These are phyloP conservation scores for Pluvianellus socialis DNA, from an alignment of 2,113 vertebrate genomes.

Conservation along the genomic window DNA sequence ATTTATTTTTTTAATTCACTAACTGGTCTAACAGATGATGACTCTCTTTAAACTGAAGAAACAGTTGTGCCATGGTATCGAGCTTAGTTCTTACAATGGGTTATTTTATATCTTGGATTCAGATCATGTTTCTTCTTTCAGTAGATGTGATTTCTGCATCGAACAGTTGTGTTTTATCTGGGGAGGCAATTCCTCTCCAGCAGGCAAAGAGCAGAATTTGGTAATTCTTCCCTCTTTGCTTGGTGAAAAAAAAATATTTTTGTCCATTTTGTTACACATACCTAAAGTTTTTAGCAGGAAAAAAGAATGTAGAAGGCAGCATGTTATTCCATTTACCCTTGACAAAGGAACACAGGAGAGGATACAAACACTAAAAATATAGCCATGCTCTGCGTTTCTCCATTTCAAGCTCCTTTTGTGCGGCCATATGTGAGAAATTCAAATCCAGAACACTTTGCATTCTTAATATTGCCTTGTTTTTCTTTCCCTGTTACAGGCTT, in stretches of 20 bases:
- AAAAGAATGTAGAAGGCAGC: neutral
- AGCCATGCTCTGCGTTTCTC: neutral
- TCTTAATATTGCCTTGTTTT: neutral
- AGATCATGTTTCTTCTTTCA: constrained; percentile 5
- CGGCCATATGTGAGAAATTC: neutral
- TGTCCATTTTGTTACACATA: neutral
- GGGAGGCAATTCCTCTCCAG: neutral
- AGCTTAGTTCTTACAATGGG: neutral
- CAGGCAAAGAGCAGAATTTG: neutral
- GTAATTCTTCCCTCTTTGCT: neutral
- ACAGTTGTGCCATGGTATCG: neutral
- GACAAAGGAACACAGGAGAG: neutral
- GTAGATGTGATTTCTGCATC: neutral
- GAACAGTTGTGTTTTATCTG: neutral
- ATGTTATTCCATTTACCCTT: neutral
- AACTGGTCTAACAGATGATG: neutral
- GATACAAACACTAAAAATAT: neutral
- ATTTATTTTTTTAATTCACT: neutral
- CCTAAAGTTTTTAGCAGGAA: neutral
- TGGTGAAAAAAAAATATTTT: neutral
- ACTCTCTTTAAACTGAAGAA: constrained; percentile 11
- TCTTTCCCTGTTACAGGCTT: neutral
- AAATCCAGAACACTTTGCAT: neutral
- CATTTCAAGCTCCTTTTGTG: constrained; percentile 11
- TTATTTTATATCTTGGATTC: neutral